Percentiles rank a stretch among this genome's conserved stretches.
phyloP scores from a whole-genome alignment of 2,113 vertebrate genomes.

The Bubalus kerabau region DNA sequence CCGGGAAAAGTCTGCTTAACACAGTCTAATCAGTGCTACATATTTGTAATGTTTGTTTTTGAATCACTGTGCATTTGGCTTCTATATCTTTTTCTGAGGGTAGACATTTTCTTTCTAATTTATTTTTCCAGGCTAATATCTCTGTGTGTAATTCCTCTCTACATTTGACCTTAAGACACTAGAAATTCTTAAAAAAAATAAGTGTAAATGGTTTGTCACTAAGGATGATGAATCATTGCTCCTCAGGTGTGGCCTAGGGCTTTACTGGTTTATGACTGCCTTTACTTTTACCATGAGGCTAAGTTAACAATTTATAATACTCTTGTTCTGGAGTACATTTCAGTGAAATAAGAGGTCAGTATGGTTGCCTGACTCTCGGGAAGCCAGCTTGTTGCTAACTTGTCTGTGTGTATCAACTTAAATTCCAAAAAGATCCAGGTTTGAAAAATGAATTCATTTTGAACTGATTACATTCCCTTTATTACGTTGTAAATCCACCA shows the following conservation, averaged over 20 bases:
- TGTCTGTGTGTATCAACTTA: slow-evolving; percentile 41
- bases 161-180: slow-evolving; percentile 58
- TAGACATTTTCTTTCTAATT: slow-evolving; percentile 70
- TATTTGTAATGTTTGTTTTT: slow-evolving; percentile 80
- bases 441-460: slow-evolving; percentile 69
- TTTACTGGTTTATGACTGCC: slow-evolving; percentile 46
- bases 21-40: slow-evolving; percentile 78
- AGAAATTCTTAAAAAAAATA: slow-evolving; percentile 50
- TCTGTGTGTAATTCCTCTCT: slow-evolving; percentile 57
- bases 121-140: slow-evolving; percentile 75
- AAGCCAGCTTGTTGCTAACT: slow-evolving; percentile 34
- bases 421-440: slow-evolving; percentile 53
- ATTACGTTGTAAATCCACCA: slow-evolving; percentile 64
- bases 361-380: neutral
- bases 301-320: neutral
- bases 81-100: slow-evolving; percentile 58
- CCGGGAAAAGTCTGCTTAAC: slow-evolving; percentile 80
- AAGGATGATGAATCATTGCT: slow-evolving; percentile 44
- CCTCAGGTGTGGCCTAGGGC: slow-evolving; percentile 49
- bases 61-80: slow-evolving; percentile 73
- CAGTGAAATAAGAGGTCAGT: slow-evolving; percentile 17
- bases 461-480: slow-evolving; percentile 58
- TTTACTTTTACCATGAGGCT: slow-evolving; percentile 27
- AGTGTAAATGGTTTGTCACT: slow-evolving; percentile 54
- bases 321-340: neutral